Conservation (phyloP, 2,113 vertebrate species). For the Micronycteris hirsuta region DNA sequence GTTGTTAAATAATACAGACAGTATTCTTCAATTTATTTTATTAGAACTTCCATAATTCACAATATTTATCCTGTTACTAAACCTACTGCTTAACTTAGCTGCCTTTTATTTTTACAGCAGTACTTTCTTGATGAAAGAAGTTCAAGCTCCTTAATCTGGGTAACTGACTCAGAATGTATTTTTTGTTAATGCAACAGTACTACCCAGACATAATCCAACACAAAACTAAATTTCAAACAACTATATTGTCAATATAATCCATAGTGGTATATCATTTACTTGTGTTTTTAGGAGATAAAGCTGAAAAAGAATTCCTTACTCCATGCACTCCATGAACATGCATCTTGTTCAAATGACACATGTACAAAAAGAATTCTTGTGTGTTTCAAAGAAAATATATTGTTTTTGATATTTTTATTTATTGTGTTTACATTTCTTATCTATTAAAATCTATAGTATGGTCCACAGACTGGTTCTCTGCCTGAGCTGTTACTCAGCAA, state of each 20-base stretch:
- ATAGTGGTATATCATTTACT: neutral
- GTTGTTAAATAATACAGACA: neutral
- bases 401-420: neutral
- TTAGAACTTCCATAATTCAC: neutral
- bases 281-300: neutral
- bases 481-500: neutral
- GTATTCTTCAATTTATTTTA: neutral
- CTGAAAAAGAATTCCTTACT: neutral
- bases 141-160: neutral
- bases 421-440: neutral
- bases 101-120: neutral
- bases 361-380: neutral
- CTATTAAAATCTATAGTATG: neutral
- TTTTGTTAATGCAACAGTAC: neutral
- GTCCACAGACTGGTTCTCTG: neutral
- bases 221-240: neutral
- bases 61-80: neutral
- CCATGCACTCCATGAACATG: too few relatives aligned
- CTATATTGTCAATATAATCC: neutral
- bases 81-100: neutral
- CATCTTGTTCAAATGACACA: neutral
- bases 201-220: neutral
- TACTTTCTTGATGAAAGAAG: neutral
- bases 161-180: neutral
- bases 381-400: neutral